Conservation (phyloP, 92 coral and sea anemone genomes). For the Phenganax subtilis region DNA sequence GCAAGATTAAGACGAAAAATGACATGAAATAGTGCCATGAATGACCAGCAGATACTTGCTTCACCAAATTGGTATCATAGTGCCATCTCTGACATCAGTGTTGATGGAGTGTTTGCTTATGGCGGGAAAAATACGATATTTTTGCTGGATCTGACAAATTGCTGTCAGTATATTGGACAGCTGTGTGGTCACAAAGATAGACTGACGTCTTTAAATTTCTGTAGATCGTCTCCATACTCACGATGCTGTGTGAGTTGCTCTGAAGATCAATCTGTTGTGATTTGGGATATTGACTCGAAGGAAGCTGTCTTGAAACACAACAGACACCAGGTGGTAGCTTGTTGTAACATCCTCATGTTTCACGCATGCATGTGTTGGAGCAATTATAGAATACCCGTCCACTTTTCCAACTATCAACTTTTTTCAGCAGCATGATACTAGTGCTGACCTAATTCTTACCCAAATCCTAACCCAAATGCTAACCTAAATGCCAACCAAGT, state of each 20-base stretch:
- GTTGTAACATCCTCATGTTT: neutral
- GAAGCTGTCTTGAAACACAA: slow-evolving; percentile 56
- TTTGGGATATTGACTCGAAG: slow-evolving; percentile 81
- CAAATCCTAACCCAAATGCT: no score
- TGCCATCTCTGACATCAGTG: slow-evolving; percentile 73
- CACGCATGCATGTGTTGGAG: no score
- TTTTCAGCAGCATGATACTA: no score
- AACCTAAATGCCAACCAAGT: no score
- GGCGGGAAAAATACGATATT: slow-evolving; percentile 84
- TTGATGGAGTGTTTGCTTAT: slow-evolving; percentile 62
- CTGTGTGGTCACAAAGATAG: slow-evolving; percentile 76
- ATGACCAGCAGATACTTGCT: slow-evolving; percentile 46
- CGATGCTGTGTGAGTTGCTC: slow-evolving; percentile 71
- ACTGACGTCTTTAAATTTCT: slow-evolving; percentile 66
- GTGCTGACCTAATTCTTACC: no score
- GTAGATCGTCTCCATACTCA: slow-evolving; percentile 51
- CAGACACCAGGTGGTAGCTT: slow-evolving; percentile 57
- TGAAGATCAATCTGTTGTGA: slow-evolving; percentile 70
- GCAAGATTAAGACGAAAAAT: neutral
- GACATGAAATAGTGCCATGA: slow-evolving; percentile 3
- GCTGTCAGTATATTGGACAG: slow-evolving; percentile 65
- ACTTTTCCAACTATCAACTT: no score
- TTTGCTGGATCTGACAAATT: slow-evolving; percentile 61
- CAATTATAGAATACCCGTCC: no score
- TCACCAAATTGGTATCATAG: slow-evolving; percentile 99